Evolutionary conservation across 2,113 vertebrate genomes (phyloP).

Genomic region (Datnioides undecimradiatus): DNA sequence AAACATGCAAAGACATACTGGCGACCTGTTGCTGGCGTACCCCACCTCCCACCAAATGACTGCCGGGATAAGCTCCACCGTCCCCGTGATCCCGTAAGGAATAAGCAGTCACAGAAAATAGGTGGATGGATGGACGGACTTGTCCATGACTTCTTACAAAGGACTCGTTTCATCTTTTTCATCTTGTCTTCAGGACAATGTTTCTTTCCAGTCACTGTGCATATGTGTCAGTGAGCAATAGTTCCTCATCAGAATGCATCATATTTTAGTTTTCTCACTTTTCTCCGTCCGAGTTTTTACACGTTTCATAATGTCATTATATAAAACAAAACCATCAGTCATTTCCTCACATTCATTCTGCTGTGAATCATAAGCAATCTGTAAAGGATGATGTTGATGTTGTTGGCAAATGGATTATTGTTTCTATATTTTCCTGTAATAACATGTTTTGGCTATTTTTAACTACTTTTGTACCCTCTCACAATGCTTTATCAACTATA

Average conservation of each 20-base stretch:
- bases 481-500: background rate
- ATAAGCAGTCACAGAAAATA: no score
- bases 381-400: background rate
- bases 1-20: no score
- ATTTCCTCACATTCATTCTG: background rate
- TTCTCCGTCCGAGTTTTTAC: background rate
- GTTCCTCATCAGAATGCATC: background rate
- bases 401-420: background rate
- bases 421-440: background rate
- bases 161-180: no score
- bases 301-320: background rate
- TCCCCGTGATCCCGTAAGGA: no score
- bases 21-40: no score
- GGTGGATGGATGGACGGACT: no score
- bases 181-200: no score
- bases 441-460: background rate
- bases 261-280: background rate
- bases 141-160: no score
- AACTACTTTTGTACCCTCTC: background rate
- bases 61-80: no score
- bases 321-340: background rate
- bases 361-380: background rate
- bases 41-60: no score
- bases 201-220: background rate
- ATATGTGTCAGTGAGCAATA: background rate